phyloP scores from a whole-genome alignment of 1,140 invertebrate genomes.

The Caenorhabditis briggsae region DNA sequence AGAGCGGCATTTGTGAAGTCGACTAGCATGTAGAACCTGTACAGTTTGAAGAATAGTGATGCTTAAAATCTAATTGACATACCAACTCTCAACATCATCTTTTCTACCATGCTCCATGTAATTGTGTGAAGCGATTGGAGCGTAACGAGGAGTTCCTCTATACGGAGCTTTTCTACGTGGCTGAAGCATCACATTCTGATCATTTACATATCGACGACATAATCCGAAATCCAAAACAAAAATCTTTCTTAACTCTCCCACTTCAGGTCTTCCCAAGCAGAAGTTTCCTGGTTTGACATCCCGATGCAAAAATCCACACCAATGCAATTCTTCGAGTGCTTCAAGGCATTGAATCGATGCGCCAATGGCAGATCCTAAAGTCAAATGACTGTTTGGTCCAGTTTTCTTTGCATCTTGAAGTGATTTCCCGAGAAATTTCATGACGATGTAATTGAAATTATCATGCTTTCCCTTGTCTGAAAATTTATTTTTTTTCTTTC shows the following conservation, averaged over 20 bases:
- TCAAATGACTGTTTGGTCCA: slow-evolving; percentile 61
- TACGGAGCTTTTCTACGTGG: slow-evolving; percentile 60
- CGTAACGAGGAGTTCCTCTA: slow-evolving; percentile 64
- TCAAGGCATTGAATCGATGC: slow-evolving; percentile 67
- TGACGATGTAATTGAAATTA: slow-evolving; percentile 65
- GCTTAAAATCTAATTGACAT: background rate
- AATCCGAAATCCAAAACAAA: slow-evolving; percentile 73
- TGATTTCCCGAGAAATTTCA: slow-evolving; percentile 63
- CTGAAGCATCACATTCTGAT: slow-evolving; percentile 57
- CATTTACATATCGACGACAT: slow-evolving; percentile 62
- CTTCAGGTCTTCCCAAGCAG: slow-evolving; percentile 65
- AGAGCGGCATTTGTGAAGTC: slow-evolving; percentile 65
- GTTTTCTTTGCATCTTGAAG: slow-evolving; percentile 63
- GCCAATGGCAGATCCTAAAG: slow-evolving; percentile 66
- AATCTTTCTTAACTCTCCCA: slow-evolving; percentile 66
- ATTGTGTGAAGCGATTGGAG: slow-evolving; percentile 64
- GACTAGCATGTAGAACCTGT: slow-evolving; percentile 66
- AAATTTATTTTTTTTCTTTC: background rate
- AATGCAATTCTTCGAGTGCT: slow-evolving; percentile 68
- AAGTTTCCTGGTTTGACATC: slow-evolving; percentile 72
- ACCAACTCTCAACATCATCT: slow-evolving; percentile 64
- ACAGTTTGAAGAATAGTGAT: too few species aligned
- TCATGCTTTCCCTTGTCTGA: slow-evolving; percentile 62
- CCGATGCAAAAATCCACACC: slow-evolving; percentile 61
- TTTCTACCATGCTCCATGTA: slow-evolving; percentile 63